Conservation (phyloP, 2,888 invertebrate genomes). For the Thymelicus lineola region DNA sequence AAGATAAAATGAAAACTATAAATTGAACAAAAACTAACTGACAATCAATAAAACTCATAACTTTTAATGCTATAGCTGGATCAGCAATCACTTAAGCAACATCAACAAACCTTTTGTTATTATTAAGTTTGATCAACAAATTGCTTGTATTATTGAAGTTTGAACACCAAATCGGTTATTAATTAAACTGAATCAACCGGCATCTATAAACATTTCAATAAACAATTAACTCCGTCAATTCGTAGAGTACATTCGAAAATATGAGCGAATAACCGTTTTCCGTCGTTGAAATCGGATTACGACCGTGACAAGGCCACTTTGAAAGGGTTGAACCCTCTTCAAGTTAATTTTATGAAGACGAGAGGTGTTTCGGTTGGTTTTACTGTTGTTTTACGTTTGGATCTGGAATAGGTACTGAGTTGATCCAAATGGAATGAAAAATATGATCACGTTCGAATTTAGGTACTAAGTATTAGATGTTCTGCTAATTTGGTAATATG, state of each 20-base stretch:
- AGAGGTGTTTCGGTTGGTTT: slow-evolving; percentile 24
- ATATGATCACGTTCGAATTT: neutral
- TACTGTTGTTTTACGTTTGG: slow-evolving; percentile 19
- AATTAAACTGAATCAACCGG: neutral
- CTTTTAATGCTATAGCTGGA: no score
- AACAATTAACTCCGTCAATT: neutral
- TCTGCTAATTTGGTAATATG: neutral
- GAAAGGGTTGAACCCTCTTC: slow-evolving; percentile 34
- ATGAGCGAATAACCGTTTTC: slow-evolving; percentile 18
- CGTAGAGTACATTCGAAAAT: slow-evolving; percentile 1
- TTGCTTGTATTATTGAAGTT: neutral
- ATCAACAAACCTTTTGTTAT: no score
- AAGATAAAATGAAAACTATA: no score
- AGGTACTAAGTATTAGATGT: no score
- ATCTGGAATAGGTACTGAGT: slow-evolving; percentile 8
- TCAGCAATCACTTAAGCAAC: no score
- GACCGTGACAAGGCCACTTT: slow-evolving; percentile 26
- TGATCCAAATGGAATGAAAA: neutral
- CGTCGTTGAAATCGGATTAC: slow-evolving; percentile 26
- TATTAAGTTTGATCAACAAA: no score
- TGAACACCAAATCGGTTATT: neutral
- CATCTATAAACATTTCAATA: neutral
- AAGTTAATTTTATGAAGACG: slow-evolving; percentile 36
- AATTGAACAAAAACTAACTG: no score
- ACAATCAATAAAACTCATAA: no score